Base-by-base conservation (phyloP, 2,888 invertebrate genomes). In the Cenopis cana region DNA sequence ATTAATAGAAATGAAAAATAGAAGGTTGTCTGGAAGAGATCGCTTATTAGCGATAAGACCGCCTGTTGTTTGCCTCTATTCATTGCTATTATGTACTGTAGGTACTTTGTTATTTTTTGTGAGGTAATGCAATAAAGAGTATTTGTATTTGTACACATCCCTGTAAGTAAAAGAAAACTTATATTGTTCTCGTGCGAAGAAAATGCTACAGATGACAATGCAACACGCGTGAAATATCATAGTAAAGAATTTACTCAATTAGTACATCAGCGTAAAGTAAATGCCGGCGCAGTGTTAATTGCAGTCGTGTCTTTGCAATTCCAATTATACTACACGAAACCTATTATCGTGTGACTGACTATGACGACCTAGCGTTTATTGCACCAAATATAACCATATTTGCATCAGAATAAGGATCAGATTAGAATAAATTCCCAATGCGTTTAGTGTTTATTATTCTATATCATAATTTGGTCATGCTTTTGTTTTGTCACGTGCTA, bases 261-360 rank as follows among this genome's bases (percentile, higher is more conserved):
- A 60, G 59, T 54, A 36, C 52, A 20, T 24, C 46, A 59, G 14
- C 17, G 70, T 52, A 38, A 70, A 65, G 14, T 65, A 65, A 64
- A 66, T 65, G 46, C 10, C 54, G 17, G 14, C 3, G 17, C 9
- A 38, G 17, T 66, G 59, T 49, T 70, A 70, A 66, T 66, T 38
- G 60, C 54, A 36, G 29, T 65, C 46, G 18, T 29, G 59, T 17
- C 59, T 70, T 69, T 70, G 54, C 59, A 20, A 54, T 70, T 66
- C 70, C 36, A 66, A 70, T 66, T 52, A 70, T 33, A 52, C 20
- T 52, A 70, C 20, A 52, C 20, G 41, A 60, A 66, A 52, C 52
- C 52, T 18, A 59, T 65, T 70, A 69, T 69, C 29, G 24, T 57
- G 33, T 12, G 12, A 9, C 6, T 3, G 1, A 12, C 29, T 29